phyloP scores from a whole-genome alignment of 2,113 vertebrate genomes.

The Delphinus delphis region DNA sequence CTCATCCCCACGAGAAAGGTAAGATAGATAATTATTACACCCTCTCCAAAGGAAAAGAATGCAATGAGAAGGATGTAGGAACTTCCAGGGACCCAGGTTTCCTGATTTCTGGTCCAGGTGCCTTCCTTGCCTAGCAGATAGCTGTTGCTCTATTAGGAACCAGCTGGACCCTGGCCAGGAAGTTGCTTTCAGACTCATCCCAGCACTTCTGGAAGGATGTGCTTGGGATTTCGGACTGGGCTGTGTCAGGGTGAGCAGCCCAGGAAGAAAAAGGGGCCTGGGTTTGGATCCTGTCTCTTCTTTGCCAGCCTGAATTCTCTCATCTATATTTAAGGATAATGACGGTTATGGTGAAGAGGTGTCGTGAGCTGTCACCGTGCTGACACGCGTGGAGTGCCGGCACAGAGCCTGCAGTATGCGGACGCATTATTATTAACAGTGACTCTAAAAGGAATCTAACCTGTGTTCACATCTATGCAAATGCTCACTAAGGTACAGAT shows the following conservation, averaged over 20 bases:
- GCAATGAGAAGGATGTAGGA: neutral
- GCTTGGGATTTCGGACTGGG: neutral
- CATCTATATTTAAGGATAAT: neutral
- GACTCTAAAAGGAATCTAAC: neutral
- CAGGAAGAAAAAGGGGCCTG: neutral
- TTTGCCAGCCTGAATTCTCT: neutral
- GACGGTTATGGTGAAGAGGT: neutral
- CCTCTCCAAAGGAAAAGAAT: neutral
- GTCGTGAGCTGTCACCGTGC: neutral
- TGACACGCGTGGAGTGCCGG: neutral
- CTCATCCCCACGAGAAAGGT: neutral
- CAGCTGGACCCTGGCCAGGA: neutral
- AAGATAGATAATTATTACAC: neutral
- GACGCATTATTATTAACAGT: neutral
- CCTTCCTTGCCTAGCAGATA: neutral
- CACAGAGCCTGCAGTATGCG: neutral
- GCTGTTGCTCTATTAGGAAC: neutral
- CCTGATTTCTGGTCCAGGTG: neutral
- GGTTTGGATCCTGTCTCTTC: neutral
- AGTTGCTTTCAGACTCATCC: neutral
- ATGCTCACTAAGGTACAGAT: neutral
- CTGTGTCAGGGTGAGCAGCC: neutral
- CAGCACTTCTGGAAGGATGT: neutral
- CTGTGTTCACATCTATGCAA: conserved; percentile 1
- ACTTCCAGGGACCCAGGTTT: neutral